Conservation (phyloP, 2,888 invertebrate genomes). For the Caenorhabditis doughertyi region DNA sequence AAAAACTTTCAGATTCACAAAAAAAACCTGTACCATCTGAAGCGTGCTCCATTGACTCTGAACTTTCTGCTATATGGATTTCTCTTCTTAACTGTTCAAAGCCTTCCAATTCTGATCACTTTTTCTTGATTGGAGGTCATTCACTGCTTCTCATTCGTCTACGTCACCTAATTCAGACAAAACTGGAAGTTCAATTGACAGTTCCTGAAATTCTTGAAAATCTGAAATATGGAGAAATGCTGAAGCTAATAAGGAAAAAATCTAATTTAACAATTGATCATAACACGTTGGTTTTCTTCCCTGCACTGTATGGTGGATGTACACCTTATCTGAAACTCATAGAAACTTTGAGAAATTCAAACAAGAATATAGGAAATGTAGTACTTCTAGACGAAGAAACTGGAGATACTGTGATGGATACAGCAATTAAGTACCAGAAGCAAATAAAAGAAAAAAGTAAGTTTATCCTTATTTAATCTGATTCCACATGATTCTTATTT, state of each 20-base stretch:
- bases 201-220: constrained; percentile 60
- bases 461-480: neutral
- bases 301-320: constrained; percentile 63
- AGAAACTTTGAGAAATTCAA: neutral
- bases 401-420: constrained; percentile 34
- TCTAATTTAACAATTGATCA: constrained; percentile 19
- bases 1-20: constrained; percentile 21
- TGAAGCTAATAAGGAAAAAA: too few species aligned
- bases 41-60: neutral
- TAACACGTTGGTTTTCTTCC: constrained; percentile 44
- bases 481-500: neutral
- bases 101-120: constrained; percentile 62
- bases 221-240: constrained; percentile 45
- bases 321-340: constrained; percentile 38
- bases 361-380: neutral
- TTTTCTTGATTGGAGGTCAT: constrained; percentile 74
- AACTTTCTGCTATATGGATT: constrained; percentile 22
- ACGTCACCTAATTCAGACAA: constrained; percentile 50
- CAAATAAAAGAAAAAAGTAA: constrained; percentile 45
- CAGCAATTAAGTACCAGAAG: constrained; percentile 31
- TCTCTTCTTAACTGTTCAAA: constrained; percentile 19
- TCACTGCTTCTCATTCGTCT: constrained; percentile 73
- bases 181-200: constrained; percentile 39
- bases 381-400: constrained; percentile 37
- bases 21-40: neutral